Conservation (phyloP, 2,888 invertebrate genomes). For the Sepioteuthis lessoniana region DNA sequence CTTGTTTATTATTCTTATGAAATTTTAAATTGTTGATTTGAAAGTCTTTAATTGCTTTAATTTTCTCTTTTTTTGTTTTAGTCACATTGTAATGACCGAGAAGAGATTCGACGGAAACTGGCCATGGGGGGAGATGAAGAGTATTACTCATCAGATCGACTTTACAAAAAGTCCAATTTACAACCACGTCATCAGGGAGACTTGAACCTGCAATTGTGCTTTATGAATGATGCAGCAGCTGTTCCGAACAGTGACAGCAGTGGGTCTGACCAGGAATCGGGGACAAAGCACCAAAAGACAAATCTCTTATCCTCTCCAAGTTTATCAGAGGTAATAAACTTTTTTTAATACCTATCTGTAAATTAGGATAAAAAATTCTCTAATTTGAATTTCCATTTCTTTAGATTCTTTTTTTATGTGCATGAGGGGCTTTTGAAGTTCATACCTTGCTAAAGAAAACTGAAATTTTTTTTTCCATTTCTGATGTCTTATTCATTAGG, state of each 20-base stretch:
- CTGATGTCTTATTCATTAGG: too few species aligned
- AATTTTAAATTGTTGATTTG: not conserved
- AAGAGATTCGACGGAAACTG: constrained; percentile 90
- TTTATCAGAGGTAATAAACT: not conserved
- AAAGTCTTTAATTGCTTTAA: too few species aligned
- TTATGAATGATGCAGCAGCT: constrained; percentile 85
- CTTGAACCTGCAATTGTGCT: constrained; percentile 95
- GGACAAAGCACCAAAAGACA: constrained; percentile 76
- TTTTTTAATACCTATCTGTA: too few species aligned
- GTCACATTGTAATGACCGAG: constrained; percentile 91
- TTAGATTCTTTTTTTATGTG: too few species aligned
- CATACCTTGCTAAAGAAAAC: too few species aligned
- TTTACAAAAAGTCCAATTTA: constrained; percentile 88
- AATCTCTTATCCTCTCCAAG: not conserved
- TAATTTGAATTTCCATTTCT: too few species aligned
- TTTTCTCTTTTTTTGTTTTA: constrained; percentile 62
- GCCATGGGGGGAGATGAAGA: constrained; percentile 77
- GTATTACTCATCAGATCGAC: constrained; percentile 78
- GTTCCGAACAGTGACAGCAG: constrained; percentile 51
- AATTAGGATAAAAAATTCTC: too few species aligned
- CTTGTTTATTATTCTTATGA: not conserved
- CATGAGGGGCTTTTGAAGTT: too few species aligned
- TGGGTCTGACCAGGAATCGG: constrained; percentile 61
- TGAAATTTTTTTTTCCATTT: too few species aligned
- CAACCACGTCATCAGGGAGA: constrained; percentile 84